Percentiles rank a stretch among this genome's conserved stretches.
phyloP scores from a whole-genome alignment of 2,888 invertebrate species.

The Lucinisca nassula region DNA sequence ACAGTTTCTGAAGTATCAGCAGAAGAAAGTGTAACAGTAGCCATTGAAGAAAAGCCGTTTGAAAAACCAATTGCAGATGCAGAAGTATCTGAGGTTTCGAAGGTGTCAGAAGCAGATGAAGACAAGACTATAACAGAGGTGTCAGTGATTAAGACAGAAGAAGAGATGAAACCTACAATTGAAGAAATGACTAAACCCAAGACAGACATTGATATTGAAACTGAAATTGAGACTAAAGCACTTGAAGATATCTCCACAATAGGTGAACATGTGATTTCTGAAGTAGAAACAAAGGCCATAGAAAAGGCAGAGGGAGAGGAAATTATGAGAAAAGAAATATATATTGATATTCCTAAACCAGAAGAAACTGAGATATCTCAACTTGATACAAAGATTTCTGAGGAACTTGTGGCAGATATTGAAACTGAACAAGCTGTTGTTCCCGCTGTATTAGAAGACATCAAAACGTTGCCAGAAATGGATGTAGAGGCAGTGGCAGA shows the following conservation, averaged over 20 bases:
- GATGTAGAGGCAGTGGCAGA: background rate
- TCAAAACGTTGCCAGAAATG: background rate
- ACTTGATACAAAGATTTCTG: background rate
- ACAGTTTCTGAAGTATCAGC: slow-evolving; percentile 21
- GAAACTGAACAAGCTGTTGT: background rate
- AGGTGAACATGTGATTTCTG: background rate
- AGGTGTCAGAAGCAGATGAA: slow-evolving; percentile 21
- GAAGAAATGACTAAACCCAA: slow-evolving; percentile 32
- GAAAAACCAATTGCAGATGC: slow-evolving; percentile 35
- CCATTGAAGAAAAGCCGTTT: slow-evolving; percentile 2
- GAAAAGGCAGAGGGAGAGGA: slow-evolving; percentile 8
- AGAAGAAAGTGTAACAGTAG: slow-evolving; percentile 25
- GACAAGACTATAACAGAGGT: slow-evolving; percentile 12
- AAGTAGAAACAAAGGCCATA: background rate
- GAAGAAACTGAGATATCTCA: background rate
- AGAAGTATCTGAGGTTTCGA: slow-evolving; percentile 32
- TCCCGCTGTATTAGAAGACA: background rate
- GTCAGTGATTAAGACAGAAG: slow-evolving; percentile 16
- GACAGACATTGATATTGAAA: slow-evolving; percentile 45
- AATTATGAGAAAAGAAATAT: background rate
- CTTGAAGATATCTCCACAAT: background rate
- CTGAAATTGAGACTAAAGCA: slow-evolving; percentile 25
- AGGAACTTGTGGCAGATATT: background rate
- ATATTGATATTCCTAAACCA: background rate
- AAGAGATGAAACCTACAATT: slow-evolving; percentile 22